phyloP scores from a whole-genome alignment of 2,888 invertebrate species.

The Hemithea aestivaria region DNA sequence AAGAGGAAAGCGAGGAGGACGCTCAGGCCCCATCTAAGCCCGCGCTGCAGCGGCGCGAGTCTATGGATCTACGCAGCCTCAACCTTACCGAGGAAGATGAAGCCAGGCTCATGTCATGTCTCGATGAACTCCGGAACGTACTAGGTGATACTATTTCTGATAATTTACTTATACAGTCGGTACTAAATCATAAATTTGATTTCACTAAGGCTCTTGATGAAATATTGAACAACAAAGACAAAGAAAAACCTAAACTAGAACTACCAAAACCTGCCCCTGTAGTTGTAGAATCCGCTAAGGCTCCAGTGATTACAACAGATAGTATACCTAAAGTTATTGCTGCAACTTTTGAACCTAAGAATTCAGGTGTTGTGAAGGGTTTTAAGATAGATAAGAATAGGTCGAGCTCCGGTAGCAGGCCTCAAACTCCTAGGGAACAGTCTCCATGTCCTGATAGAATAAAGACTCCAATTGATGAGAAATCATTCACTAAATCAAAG shows the following conservation, averaged over 20 bases:
- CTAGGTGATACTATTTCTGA: conserved; percentile 88
- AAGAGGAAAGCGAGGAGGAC: conserved; percentile 80
- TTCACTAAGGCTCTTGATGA: conserved; percentile 85
- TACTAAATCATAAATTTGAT: conserved; percentile 86
- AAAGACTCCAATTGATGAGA: conserved; percentile 59
- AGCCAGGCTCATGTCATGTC: conserved; percentile 88
- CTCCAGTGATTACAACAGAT: conserved; percentile 44
- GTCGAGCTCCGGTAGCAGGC: conserved; percentile 41
- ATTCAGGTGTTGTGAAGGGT: conserved; percentile 73
- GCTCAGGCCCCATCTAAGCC: conserved; percentile 37
- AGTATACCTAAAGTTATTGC: conserved; percentile 58
- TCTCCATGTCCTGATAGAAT: conserved; percentile 83
- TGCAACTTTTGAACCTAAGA: conserved; percentile 65
- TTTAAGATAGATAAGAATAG: conserved; percentile 69
- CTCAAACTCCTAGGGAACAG: conserved; percentile 82
- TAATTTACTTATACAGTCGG: conserved; percentile 83
- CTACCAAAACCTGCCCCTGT: conserved; percentile 38
- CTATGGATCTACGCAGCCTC: conserved; percentile 68
- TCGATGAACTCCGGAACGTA: conserved; percentile 89
- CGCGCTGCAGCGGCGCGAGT: conserved; percentile 58
- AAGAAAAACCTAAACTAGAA: conserved; percentile 37
- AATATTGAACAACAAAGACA: conserved; percentile 75
- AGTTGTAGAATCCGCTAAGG: conserved; percentile 46
- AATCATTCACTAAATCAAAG: conserved; percentile 62
- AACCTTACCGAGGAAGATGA: conserved; percentile 83